Evolutionary conservation across 2,888 invertebrate genomes (phyloP).

Genomic region (Pardosa pseudoannulata): DNA sequence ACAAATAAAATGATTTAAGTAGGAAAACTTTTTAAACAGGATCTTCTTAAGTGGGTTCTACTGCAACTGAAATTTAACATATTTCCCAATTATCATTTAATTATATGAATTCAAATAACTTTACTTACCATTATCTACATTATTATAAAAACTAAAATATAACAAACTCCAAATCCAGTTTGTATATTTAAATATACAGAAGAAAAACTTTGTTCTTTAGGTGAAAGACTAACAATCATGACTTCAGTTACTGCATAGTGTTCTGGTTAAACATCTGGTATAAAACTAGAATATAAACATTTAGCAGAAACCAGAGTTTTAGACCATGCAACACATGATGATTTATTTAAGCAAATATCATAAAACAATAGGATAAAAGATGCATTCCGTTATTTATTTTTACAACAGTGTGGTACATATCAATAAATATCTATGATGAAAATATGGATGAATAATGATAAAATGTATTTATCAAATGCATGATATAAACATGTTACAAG

Average conservation of each 20-base stretch:
- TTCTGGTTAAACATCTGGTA: slow-evolving; percentile 10
- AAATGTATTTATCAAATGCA: neutral
- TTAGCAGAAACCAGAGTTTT: neutral
- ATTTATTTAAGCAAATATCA: neutral
- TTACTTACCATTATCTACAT: neutral
- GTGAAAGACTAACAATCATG: neutral
- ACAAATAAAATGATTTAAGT: too few relatives aligned
- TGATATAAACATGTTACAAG: slow-evolving; percentile 4
- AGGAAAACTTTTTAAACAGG: too few relatives aligned
- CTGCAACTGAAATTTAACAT: too few relatives aligned
- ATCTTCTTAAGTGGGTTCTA: too few relatives aligned
- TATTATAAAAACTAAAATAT: neutral
- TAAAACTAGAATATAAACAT: slow-evolving; percentile 22
- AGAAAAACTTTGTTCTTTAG: neutral
- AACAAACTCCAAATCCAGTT: neutral
- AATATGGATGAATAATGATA: neutral
- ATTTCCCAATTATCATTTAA: too few relatives aligned
- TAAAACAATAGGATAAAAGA: neutral
- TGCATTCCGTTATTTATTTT: neutral
- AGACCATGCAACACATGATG: neutral
- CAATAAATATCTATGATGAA: slow-evolving; percentile 1
- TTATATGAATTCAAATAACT: too few relatives aligned
- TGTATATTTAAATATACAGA: neutral
- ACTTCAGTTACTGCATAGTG: slow-evolving; percentile 3
- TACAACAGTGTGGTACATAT: neutral